Evolutionary conservation across 2,797 vertebrate genomes (phyloP).

Genomic region (Protosalanx chinensis): DNA sequence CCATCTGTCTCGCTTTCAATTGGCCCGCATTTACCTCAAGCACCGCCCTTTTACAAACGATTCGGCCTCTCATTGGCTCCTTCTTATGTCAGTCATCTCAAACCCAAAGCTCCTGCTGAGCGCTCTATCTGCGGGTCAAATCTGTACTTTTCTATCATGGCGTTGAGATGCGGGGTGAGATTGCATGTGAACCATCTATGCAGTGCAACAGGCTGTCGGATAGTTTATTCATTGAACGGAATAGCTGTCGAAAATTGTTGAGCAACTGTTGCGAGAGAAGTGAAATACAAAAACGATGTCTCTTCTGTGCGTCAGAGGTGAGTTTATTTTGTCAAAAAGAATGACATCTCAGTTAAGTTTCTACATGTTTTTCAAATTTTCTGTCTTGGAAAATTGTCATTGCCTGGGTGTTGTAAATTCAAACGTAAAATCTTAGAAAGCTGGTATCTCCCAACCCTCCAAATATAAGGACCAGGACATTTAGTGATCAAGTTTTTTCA

Average conservation of each 20-base stretch:
- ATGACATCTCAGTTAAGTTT: background rate
- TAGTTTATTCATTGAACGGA: background rate
- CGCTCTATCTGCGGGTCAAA: background rate
- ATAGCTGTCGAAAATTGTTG: background rate
- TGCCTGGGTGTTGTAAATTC: too few relatives aligned
- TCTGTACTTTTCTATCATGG: conserved; percentile 1
- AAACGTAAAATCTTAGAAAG: too few relatives aligned
- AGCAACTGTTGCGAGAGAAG: background rate
- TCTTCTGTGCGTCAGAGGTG: background rate
- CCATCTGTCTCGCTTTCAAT: too few relatives aligned
- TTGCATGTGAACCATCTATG: background rate
- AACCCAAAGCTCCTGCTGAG: background rate
- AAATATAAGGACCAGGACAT: too few relatives aligned
- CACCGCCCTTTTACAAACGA: too few relatives aligned
- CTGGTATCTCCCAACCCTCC: too few relatives aligned
- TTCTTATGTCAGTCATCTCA: background rate
- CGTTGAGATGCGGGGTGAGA: background rate
- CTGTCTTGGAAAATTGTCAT: background rate
- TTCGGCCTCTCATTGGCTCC: background rate
- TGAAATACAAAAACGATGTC: background rate
- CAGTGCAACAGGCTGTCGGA: background rate
- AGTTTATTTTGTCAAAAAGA: background rate
- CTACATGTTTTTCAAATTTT: background rate
- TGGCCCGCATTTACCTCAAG: background rate
- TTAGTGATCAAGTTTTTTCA: too few relatives aligned